Percentiles rank a stretch among this genome's conserved stretches.
Evolutionary conservation across 2,888 invertebrate genomes (phyloP).

Genomic region (Ferrisia virgata): DNA sequence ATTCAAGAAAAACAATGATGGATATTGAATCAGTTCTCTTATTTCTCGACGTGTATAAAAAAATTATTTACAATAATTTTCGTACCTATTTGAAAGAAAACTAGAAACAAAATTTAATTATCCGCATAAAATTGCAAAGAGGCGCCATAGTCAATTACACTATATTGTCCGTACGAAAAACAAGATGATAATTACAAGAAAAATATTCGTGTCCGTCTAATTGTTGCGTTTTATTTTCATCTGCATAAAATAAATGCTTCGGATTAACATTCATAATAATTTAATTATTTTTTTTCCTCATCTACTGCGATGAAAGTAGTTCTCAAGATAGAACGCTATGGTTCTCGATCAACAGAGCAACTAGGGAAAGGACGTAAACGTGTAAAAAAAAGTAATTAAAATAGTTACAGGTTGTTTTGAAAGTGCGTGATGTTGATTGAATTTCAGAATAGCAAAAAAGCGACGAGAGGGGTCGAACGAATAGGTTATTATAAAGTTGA

Average conservation of each 20-base stretch:
- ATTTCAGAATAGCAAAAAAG: neutral
- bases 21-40: too few relatives aligned
- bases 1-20: too few relatives aligned
- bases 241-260: neutral
- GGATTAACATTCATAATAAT: neutral
- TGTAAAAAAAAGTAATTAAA: slow-evolving; percentile 2
- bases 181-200: neutral
- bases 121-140: neutral
- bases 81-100: too few relatives aligned
- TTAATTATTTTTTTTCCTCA: neutral
- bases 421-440: slow-evolving; percentile 4
- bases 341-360: neutral
- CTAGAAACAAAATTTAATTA: neutral
- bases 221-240: neutral
- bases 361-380: neutral
- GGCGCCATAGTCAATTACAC: neutral
- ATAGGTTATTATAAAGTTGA: neutral
- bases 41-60: too few relatives aligned
- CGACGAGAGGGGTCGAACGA: neutral
- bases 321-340: neutral
- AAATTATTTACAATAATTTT: too few relatives aligned
- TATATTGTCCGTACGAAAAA: neutral
- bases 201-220: neutral
- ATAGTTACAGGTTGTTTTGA: slow-evolving; percentile 2
- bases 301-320: neutral